A percentile compares a stretch with the other conserved stretches of the same genome.
phyloP scores from a whole-genome alignment of 2,888 invertebrate species.

The Aphrophora alni region DNA sequence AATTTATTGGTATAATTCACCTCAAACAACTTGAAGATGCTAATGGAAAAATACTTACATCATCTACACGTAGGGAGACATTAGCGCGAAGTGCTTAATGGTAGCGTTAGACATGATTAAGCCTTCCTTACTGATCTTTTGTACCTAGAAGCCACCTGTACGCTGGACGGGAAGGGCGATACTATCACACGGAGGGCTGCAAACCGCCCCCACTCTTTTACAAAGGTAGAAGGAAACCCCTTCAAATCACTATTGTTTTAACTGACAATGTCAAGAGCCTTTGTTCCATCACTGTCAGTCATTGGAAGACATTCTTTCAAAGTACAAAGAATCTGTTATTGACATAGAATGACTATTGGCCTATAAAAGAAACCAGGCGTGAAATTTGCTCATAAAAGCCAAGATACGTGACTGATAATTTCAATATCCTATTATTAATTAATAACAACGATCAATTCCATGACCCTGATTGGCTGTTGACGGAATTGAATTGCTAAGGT shows the following conservation, averaged over 20 bases:
- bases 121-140: background rate
- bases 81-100: background rate
- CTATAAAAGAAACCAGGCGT: background rate
- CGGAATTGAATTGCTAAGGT: background rate
- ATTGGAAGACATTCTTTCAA: background rate
- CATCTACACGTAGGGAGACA: background rate
- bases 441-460: background rate
- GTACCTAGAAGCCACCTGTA: constrained; percentile 6
- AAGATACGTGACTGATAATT: background rate
- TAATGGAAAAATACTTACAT: background rate
- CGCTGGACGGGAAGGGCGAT: background rate
- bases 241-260: background rate
- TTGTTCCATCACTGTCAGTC: background rate
- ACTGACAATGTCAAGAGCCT: background rate
- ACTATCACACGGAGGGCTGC: background rate
- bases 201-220: background rate
- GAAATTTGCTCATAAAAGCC: background rate
- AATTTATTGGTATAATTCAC: background rate
- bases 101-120: background rate
- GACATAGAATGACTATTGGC: background rate
- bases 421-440: background rate
- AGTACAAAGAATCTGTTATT: background rate
- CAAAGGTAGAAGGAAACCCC: background rate
- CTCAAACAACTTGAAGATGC: background rate
- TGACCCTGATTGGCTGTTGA: background rate